A percentile compares a stretch with the other conserved stretches of the same genome.
phyloP scores from a whole-genome alignment of 2,797 vertebrate species.

The Cottoperca gobio region DNA sequence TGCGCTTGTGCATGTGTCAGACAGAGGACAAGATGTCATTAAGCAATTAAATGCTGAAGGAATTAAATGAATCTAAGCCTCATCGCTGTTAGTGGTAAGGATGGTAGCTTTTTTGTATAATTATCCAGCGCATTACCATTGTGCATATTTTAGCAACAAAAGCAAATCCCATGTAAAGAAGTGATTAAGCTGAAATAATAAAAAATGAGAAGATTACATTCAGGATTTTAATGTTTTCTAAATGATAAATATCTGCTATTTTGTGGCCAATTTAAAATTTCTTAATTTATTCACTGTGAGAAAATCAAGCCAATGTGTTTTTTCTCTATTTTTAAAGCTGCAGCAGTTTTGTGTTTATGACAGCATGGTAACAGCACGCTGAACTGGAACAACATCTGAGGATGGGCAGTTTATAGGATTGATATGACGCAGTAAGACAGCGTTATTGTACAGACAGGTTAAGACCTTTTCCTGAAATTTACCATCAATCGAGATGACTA shows the following conservation, averaged over 20 bases:
- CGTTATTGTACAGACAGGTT: constrained; percentile 38
- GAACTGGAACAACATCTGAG: constrained; percentile 24
- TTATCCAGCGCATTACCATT: not conserved
- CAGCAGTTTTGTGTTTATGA: constrained; percentile 29
- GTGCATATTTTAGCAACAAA: not conserved
- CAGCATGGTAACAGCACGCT: constrained; percentile 22
- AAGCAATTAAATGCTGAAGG: not conserved
- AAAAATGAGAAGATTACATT: not conserved
- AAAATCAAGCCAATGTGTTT: constrained; percentile 7
- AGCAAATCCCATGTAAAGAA: constrained; percentile 1
- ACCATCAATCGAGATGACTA: constrained; percentile 42
- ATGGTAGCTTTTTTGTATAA: not conserved
- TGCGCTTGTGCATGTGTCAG: not conserved
- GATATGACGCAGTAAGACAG: constrained; percentile 45
- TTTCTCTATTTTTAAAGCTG: constrained; percentile 35
- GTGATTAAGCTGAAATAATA: not conserved
- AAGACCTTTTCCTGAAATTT: constrained; percentile 40
- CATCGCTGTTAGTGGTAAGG: not conserved
- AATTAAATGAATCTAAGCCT: not conserved
- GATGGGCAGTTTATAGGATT: constrained; percentile 38
- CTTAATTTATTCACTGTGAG: constrained; percentile 3
- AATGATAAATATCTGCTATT: constrained; percentile 7
- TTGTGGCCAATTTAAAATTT: constrained; percentile 8
- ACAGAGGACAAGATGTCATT: not conserved
- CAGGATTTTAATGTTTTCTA: not conserved